Evolutionary conservation across 2,113 vertebrate genomes (phyloP), one percentile per base, ranked within the genome.

Genomic region (Helogale parvula): DNA sequence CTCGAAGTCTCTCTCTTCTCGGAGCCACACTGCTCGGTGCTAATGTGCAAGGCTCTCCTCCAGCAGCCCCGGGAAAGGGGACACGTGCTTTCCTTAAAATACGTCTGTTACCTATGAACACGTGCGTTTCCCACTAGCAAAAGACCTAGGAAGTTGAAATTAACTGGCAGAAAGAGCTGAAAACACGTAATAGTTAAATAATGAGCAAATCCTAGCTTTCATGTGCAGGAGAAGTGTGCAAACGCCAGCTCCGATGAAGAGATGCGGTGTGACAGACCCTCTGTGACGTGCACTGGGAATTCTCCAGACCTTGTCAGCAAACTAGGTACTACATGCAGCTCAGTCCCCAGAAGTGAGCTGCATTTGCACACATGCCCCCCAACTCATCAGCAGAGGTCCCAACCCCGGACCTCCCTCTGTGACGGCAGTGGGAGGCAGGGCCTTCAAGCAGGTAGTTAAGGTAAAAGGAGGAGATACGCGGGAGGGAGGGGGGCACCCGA

Each of bases 41-140:
- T 38, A 35, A 86, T 35, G 47, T 38, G 19, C 10, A 66, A 90
- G 50, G 16, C 15, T 65, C 47, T 27, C 9, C 19, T 31, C 79
- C 33, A 83, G 81, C 29, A 90, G 66, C 86, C 45, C 13, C 13
- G 12, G 2, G 12, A 69, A 16, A 45, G 21, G 33, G 13, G 65
- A 27, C 6, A 57, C 7, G 50, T 2, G 17, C 19, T 57, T 57
- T 60, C 57, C 57, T 60, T 60, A 60, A 25, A 93, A 81, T 85
- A 5, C 83, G 76, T 71, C 52, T 89, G 17, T 93, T 90, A 95
- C 17, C 74, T 92, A 87, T 11, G 57, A 96, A 82, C 15, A 83
- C 45, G 69, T 86, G 23, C 1, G 19, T 5, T 13, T 80, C 71
- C 74, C 8, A 80, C 88, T 35, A 74, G 52, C 57, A 96, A 84